Conservation (phyloP, 2,797 vertebrate genomes). For the Alcedo atthis region DNA sequence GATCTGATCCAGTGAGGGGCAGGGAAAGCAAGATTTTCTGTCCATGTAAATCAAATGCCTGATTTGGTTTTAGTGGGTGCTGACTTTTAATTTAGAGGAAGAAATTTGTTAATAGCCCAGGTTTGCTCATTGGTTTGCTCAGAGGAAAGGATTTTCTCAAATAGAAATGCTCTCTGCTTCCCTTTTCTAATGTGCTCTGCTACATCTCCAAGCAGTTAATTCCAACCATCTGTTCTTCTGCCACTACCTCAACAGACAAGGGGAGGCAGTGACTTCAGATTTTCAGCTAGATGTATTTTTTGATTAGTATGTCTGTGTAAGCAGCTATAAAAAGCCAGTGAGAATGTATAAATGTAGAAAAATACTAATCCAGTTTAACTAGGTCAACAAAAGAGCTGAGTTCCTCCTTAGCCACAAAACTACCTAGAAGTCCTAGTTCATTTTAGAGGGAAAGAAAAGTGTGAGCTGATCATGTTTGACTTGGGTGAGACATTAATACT, state of each 20-base stretch:
- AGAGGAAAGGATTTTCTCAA: background rate
- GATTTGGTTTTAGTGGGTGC: background rate
- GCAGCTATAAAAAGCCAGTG: slow-evolving; percentile 18
- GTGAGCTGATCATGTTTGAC: background rate
- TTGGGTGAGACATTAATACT: background rate
- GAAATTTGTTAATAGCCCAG: background rate
- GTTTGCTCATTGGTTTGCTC: background rate
- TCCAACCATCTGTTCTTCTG: slow-evolving; percentile 45
- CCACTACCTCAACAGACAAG: background rate
- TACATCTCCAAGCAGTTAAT: slow-evolving; percentile 29
- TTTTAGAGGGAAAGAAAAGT: background rate
- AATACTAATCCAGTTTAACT: background rate
- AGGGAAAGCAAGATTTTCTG: background rate
- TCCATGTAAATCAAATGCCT: background rate
- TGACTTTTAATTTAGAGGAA: background rate
- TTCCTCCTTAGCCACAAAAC: background rate
- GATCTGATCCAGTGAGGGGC: background rate
- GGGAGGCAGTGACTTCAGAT: slow-evolving; percentile 3
- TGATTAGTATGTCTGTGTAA: slow-evolving; percentile 14
- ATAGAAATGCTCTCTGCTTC: background rate
- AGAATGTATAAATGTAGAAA: background rate
- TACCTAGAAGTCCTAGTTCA: background rate
- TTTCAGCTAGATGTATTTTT: slow-evolving; percentile 40
- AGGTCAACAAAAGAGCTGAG: background rate
- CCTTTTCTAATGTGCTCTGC: background rate